These are phyloP conservation scores for Natrix natrix DNA, from an alignment of 2,797 vertebrate species.

Conservation along the genomic window DNA sequence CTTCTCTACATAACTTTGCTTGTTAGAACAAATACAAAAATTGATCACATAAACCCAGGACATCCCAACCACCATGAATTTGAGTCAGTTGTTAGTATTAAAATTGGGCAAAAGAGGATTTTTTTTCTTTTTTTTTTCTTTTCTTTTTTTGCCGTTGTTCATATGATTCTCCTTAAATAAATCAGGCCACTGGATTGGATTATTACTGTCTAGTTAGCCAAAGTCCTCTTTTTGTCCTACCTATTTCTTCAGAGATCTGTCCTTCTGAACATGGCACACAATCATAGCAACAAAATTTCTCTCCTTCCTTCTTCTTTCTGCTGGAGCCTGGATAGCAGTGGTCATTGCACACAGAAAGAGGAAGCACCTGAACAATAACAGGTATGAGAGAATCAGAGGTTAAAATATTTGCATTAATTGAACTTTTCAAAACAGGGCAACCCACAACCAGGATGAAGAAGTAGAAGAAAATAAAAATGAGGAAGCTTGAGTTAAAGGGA, in stretches of 20 bases:
- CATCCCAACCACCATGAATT: too few species aligned
- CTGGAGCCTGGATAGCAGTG: too few species aligned
- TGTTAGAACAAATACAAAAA: neutral
- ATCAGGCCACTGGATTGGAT: neutral
- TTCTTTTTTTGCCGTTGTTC: neutral
- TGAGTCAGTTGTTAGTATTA: too few species aligned
- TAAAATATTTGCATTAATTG: neutral
- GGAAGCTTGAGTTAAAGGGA: neutral
- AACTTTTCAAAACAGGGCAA: neutral
- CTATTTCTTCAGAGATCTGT: neutral
- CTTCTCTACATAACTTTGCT: neutral
- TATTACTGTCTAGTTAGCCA: too few species aligned
- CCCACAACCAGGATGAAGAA: neutral
- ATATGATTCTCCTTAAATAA: neutral
- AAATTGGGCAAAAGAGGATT: neutral
- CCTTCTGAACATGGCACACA: neutral
- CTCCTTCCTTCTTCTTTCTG: too few species aligned
- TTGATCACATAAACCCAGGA: too few species aligned
- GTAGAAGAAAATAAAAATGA: neutral
- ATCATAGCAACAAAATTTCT: too few species aligned
- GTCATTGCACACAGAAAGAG: neutral
- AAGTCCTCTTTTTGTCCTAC: neutral
- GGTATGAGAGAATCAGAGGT: too few species aligned
- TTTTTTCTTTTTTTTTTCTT: too few species aligned
- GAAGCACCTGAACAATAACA: neutral